Evolutionary conservation across 2,113 vertebrate genomes (phyloP), one percentile per base, ranked within the genome.

Genomic region (Colius striatus): DNA sequence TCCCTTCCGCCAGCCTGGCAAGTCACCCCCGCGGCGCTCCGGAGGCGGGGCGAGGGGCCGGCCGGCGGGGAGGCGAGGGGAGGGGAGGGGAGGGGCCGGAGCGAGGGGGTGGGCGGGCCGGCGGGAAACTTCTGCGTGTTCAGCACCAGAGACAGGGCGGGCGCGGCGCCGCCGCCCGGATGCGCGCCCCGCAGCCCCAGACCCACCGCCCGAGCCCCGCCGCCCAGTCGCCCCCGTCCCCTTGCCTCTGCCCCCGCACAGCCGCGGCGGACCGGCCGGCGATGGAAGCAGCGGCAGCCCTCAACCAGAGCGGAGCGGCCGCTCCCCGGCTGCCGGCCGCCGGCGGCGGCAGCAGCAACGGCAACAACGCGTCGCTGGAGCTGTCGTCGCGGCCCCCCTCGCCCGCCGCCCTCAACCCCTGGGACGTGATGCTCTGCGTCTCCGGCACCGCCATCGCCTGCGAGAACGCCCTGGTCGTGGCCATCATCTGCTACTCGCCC

Each of bases 381-480:
- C 98, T 99, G 75, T 98, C 98, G 25, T 98, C 98, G 5, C 95
- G 97, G 34, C 66, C 97, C 15, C 96, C 98, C 5, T 93, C 96
- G 10, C 95, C 97, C 84, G 98, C 98, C 20, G 87, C 98, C 47
- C 98, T 99, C 89, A 99, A 99, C 95, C 99, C 99, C 0, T 99
- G 99, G 99, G 99, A 99, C 94, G 98, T 99, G 65, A 99, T 99
- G 98, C 97, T 99, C 57, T 99, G 99, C 71, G 98, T 99, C 90
- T 99, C 99, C 2, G 99, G 99, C 91, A 99, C 99, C 0, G 98
- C 99, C 97, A 99, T 99, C 20, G 99, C 99, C 80, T 99, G 99
- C 41, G 99, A 99, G 91, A 99, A 99, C 11, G 99, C 99, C 38
- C 98, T 99, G 30, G 99, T 99, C 26, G 98, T 99, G 79, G 99